Conservation (phyloP, 1,140 invertebrate genomes). For the Drosophila eugracilis region DNA sequence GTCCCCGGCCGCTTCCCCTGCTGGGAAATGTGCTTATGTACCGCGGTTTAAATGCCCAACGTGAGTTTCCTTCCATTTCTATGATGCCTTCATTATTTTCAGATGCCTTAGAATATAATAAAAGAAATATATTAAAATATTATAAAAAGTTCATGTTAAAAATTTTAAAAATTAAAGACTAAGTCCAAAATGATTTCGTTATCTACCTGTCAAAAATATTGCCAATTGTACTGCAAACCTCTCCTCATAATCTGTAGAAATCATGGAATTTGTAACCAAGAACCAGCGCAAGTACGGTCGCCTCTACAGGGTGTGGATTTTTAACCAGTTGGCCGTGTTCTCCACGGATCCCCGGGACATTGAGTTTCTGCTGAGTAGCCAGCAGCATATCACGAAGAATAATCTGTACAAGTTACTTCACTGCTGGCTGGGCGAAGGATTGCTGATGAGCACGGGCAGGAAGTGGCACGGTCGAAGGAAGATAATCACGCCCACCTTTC, state of each 20-base stretch:
- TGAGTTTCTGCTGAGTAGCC: constrained; percentile 65
- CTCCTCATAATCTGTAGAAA: constrained; percentile 25
- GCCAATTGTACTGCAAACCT: not conserved
- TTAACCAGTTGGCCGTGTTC: constrained; percentile 82
- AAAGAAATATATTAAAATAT: too few relatives aligned
- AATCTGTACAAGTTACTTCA: constrained; percentile 82
- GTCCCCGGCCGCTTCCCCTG: constrained; percentile 45
- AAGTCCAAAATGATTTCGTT: not conserved
- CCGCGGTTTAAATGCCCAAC: constrained; percentile 42
- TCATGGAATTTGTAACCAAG: constrained; percentile 48
- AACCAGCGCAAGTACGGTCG: constrained; percentile 69
- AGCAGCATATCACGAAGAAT: constrained; percentile 70
- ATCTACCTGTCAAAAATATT: too few relatives aligned
- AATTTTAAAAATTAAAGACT: not conserved
- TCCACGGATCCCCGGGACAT: constrained; percentile 82
- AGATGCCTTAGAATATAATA: too few relatives aligned
- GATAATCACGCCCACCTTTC: constrained; percentile 92
- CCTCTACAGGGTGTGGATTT: constrained; percentile 88
- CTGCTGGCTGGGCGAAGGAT: constrained; percentile 84
- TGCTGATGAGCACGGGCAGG: constrained; percentile 80
- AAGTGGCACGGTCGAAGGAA: constrained; percentile 71
- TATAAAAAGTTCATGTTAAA: too few relatives aligned
- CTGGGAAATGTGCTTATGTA: constrained; percentile 55
- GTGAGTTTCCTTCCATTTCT: constrained; percentile 32
- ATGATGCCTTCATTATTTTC: too few relatives aligned